Evolutionary conservation across 2,888 invertebrate genomes (phyloP), one percentile per base, ranked within the genome.

Genomic region (Phaonia tiefii): DNA sequence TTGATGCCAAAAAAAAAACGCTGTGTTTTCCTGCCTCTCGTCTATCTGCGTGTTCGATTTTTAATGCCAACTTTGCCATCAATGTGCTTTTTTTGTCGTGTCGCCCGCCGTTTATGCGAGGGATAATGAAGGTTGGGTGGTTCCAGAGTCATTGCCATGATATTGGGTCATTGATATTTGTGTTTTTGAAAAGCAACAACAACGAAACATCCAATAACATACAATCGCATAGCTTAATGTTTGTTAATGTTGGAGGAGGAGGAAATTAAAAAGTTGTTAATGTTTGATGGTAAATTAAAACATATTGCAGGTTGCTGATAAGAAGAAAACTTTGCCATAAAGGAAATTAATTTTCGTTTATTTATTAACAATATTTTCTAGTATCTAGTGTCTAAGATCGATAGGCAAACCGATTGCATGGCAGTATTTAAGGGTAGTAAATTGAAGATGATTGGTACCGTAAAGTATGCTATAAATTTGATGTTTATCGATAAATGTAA

Each of bases 211-310:
- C 37, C 58, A 60, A 39, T 1, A 20, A 11, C 63, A 20, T 39
- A 31, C 39, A 7, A 7, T 60, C 58, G 37, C 49, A 5, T 15
- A 17, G 49, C n/a, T 17, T 22, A 20, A 4, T 20, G 22, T 63
- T 11, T 54, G 51, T 46, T 78, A 78, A 75, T 78, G 75, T 37
- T 75, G 72, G 67, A 67, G 75, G 67, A 67, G 75, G 67, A 81
- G 78, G 78, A 81, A 78, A 81, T 81, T 81, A 81, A 81, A n/a
- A 81, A 78, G 78, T 81, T 81, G 81, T 78, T 81, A 81, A 81
- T 81, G 81, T 81, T 75, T 81, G 81, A 72, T 78, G 81, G 78
- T 81, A 78, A 81, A 81, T 81, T 81, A 81, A 81, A 81, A 81
- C 78, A 81, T 81, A 81, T 81, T 81, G 81, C 81, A 72, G 72